These are phyloP conservation scores for Squalus acanthias DNA, from an alignment of 2,797 vertebrate genomes.

Conservation along the genomic window DNA sequence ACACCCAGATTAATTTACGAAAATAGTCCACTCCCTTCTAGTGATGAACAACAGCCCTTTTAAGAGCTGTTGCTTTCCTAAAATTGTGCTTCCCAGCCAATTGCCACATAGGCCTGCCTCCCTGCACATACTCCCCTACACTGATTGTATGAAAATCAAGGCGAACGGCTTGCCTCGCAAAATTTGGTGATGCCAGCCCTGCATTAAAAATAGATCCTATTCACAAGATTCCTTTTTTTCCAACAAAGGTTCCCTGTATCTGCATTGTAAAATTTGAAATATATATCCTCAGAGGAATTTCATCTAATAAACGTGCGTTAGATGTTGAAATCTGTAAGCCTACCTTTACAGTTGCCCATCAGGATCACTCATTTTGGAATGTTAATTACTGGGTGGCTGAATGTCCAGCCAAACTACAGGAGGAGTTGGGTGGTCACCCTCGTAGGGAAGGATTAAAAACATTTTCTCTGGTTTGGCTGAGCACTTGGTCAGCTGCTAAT, in stretches of 20 bases:
- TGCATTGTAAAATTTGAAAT: too few species aligned
- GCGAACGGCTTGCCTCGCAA: neutral
- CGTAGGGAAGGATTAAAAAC: neutral
- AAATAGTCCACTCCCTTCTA: neutral
- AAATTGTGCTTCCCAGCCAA: neutral
- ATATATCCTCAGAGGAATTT: too few species aligned
- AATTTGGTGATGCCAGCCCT: neutral
- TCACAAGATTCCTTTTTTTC: neutral
- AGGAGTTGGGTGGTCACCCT: neutral
- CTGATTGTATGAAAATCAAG: neutral
- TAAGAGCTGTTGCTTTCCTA: neutral
- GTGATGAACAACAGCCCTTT: neutral
- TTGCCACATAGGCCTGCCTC: neutral
- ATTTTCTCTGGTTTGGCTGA: neutral
- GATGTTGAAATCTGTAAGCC: neutral
- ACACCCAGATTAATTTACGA: neutral
- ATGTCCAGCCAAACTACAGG: neutral
- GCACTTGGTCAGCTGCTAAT: neutral
- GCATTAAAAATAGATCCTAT: neutral
- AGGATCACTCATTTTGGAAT: neutral
- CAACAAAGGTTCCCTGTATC: neutral
- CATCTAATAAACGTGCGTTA: neutral
- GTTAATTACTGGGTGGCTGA: neutral
- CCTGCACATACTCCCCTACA: neutral
- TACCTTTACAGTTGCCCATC: neutral